Evolutionary conservation across 2,113 vertebrate genomes (phyloP).

Genomic region (Aythya baeri): DNA sequence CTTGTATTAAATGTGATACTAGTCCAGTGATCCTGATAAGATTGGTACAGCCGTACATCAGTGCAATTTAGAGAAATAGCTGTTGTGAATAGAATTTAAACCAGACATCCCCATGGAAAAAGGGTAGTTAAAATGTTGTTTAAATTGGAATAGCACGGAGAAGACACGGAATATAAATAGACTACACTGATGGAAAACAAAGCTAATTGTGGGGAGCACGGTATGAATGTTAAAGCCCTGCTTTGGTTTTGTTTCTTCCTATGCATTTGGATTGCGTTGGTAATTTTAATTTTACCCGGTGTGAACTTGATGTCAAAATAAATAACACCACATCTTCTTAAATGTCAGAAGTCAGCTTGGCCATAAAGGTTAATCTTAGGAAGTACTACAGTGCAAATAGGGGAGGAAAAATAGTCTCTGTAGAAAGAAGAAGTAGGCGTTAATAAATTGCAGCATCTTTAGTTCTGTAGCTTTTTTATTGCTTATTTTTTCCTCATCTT

Average conservation of each 20-base stretch:
- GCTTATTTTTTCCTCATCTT: neutral
- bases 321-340: neutral
- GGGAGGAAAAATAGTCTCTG: neutral
- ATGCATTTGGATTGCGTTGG: neutral
- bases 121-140: constrained; percentile 30
- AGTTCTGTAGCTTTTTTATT: neutral
- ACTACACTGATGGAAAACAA: neutral
- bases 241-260: neutral
- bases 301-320: neutral
- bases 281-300: neutral
- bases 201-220: neutral
- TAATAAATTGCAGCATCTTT: neutral
- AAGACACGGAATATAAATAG: constrained; percentile 17
- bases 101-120: neutral
- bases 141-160: neutral
- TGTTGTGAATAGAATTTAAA: constrained; percentile 48
- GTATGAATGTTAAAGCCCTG: neutral
- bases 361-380: neutral
- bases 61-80: constrained; percentile 40
- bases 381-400: neutral
- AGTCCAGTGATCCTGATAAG: neutral
- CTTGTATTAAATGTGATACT: neutral
- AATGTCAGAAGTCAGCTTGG: neutral
- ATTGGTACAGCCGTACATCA: constrained; percentile 13
- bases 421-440: neutral